Base-by-base conservation (phyloP, 2,113 vertebrate genomes). In the Centropristis striata region DNA sequence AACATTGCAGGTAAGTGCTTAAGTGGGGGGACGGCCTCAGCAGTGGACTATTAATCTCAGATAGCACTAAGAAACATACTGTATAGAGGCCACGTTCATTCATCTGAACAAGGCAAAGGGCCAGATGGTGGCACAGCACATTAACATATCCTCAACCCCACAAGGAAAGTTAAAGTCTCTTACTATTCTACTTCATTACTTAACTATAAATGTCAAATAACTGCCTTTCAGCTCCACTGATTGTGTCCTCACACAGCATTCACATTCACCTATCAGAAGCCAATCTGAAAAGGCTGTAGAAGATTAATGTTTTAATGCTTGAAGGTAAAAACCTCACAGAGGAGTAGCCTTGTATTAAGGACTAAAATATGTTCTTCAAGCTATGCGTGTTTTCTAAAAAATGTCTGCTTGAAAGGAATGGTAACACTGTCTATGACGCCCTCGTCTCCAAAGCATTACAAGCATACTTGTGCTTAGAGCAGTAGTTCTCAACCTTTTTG, bases 41-140 rank as follows among this genome's bases (percentile, higher is more conserved):
- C 11, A 55, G 75, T 28, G 65, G 65, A 68, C 80, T 78, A 88
- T 93, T 88, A 87, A 91, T 90, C 85, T 86, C 76, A 36, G 46
- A 47, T 46, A 67, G 69, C 65, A 66, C 41, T 74, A 58, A 89
- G 87, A 88, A 89, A 85, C 75, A 78, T 23, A 28, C 23, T 64
- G 61, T 71, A 63, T 61, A 87, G 44, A 81, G 80, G 75, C 82
- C 66, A 49, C 57, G 60, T 81, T 87, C 80, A 77, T 85, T 75
- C 78, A 73, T 85, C 73, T 81, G 57, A 80, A 79, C 64, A 21
- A 85, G 82, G 49, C 41, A 71, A 71, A 66, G 79, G 69, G 46
- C 66, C 67, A 81, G 67, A 81, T 67, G 63, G 79, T 71, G 86
- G 70, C 84, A 85, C 55, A 54, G 60, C 74, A 27, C 57, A 90